phyloP scores from a whole-genome alignment of 2,888 invertebrate species.

The Leucophenga montana region DNA sequence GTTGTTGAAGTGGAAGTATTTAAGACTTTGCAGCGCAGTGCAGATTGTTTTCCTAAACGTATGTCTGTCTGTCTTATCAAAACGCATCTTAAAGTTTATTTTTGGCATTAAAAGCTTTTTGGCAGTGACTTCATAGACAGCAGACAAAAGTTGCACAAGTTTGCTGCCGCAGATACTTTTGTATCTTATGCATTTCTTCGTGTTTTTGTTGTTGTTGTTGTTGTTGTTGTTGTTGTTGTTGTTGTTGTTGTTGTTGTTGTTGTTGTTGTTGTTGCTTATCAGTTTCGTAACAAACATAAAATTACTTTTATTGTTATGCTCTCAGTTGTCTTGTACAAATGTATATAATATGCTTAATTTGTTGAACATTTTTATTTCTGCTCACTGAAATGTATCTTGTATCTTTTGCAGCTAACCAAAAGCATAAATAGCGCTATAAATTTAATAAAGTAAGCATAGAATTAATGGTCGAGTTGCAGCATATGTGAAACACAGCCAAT shows the following conservation, averaged over 20 bases:
- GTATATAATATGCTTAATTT: slow-evolving; percentile 18
- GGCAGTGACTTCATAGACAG: slow-evolving; percentile 15
- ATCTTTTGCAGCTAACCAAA: not conserved
- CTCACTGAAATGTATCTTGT: too few species aligned
- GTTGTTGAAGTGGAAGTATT: not conserved
- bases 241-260: too few species aligned
- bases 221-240: too few species aligned
- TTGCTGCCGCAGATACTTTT: not conserved
- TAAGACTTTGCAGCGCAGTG: not conserved
- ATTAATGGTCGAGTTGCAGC: not conserved
- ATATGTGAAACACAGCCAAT: not conserved
- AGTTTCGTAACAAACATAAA: slow-evolving; percentile 9
- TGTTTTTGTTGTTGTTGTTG: too few species aligned
- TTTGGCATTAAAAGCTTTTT: slow-evolving; percentile 61
- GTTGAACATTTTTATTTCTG: not conserved
- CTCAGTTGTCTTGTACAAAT: slow-evolving; percentile 21
- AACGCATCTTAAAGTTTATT: slow-evolving; percentile 47
- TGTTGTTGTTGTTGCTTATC: slow-evolving; percentile 9
- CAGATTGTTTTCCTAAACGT: not conserved
- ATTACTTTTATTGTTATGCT: slow-evolving; percentile 27
- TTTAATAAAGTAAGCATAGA: not conserved
- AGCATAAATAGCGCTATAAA: slow-evolving; percentile 23
- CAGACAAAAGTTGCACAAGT: not conserved
- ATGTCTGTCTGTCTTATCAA: slow-evolving; percentile 7
- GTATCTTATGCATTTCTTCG: not conserved